phyloP scores from a whole-genome alignment of 2,113 vertebrate genomes.

The Lycocorax pyrrhopterus region DNA sequence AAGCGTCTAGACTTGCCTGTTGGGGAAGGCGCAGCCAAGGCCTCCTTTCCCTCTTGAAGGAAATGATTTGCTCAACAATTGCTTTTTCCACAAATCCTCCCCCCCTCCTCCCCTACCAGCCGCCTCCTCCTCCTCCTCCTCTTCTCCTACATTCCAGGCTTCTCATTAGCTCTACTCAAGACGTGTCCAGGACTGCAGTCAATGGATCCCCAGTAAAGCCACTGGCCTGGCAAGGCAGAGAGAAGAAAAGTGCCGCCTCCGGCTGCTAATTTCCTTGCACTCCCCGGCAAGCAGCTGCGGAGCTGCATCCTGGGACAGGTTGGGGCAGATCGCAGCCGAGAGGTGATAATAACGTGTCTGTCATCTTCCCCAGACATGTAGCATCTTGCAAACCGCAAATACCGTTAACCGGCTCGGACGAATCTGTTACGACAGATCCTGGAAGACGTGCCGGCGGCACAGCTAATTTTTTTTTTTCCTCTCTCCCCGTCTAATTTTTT shows the following conservation, averaged over 20 bases:
- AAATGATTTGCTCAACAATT: constrained; percentile 68
- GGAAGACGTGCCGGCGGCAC: constrained; percentile 45
- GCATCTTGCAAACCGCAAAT: constrained; percentile 87
- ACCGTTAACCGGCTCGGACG: constrained; percentile 83
- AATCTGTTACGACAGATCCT: constrained; percentile 82
- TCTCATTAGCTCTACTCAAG: constrained; percentile 50
- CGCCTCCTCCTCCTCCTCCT: neutral
- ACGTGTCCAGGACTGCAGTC: constrained; percentile 62
- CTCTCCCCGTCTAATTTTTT: neutral
- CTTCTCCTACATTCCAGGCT: constrained; percentile 62
- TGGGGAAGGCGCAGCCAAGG: constrained; percentile 46
- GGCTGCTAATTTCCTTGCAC: constrained; percentile 75
- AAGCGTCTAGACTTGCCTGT: constrained; percentile 76
- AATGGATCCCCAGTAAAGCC: constrained; percentile 63
- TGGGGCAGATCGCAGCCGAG: constrained; percentile 75
- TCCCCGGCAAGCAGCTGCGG: constrained; percentile 71
- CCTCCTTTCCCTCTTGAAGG: constrained; percentile 65
- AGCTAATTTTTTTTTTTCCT: neutral
- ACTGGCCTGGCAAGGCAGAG: constrained; percentile 45
- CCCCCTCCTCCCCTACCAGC: neutral
- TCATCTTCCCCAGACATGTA: constrained; percentile 85
- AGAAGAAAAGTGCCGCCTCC: constrained; percentile 14
- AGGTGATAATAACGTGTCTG: constrained; percentile 96
- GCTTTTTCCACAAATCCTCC: constrained; percentile 55
- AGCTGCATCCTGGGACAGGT: constrained; percentile 79